phyloP scores from a whole-genome alignment of 2,888 invertebrate genomes.

The Melanostoma scalare region DNA sequence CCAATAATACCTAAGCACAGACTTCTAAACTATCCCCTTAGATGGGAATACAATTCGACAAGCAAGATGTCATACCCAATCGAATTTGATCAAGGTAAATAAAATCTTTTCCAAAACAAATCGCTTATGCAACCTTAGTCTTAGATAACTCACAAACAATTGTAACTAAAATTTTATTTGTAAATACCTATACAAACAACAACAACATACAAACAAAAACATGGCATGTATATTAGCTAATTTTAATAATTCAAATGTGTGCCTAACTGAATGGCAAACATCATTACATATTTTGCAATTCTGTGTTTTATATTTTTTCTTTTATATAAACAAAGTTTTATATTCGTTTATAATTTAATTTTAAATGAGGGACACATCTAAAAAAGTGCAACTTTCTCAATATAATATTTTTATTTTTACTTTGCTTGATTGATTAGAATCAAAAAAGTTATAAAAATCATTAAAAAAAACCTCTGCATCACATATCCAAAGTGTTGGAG shows the following conservation, averaged over 20 bases:
- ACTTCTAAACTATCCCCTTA: not conserved
- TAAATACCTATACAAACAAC: slow-evolving; percentile 9
- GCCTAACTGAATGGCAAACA: not conserved
- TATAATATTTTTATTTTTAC: not conserved
- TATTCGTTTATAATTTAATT: not conserved
- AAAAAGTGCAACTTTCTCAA: too few species aligned
- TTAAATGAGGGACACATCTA: too few species aligned
- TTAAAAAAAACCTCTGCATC: slow-evolving; percentile 30
- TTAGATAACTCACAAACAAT: not conserved
- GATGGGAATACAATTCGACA: slow-evolving; percentile 8
- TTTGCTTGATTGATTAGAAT: not conserved
- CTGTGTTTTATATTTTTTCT: not conserved
- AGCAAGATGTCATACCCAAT: slow-evolving; percentile 1
- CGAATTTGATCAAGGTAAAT: slow-evolving; percentile 14
- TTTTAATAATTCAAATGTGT: not conserved
- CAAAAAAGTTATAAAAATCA: not conserved
- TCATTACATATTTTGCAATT: not conserved
- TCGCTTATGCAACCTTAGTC: not conserved
- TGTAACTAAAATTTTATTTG: slow-evolving; percentile 7
- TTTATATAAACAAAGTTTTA: not conserved
- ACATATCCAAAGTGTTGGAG: slow-evolving; percentile 40
- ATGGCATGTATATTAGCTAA: not conserved
- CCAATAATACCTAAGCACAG: slow-evolving; percentile 20
- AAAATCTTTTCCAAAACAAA: not conserved
- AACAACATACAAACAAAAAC: too few species aligned